Conservation (phyloP, 2,888 invertebrate genomes). For the Strigamia crassipes region DNA sequence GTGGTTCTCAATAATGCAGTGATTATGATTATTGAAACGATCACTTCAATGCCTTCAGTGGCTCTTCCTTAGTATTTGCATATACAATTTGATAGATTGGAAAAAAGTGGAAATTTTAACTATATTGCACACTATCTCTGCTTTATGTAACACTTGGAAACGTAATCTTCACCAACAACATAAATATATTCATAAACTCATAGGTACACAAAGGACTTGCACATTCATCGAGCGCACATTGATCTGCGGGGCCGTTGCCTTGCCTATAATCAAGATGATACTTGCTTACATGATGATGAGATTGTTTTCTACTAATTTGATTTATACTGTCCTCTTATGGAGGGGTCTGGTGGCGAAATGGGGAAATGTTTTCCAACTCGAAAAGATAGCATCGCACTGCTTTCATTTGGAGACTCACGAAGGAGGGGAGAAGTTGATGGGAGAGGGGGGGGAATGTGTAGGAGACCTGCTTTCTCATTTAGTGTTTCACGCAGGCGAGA, state of each 20-base stretch:
- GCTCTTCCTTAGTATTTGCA: too few relatives aligned
- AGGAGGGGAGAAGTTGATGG: background rate
- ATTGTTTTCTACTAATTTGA: conserved; percentile 32
- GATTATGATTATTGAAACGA: too few relatives aligned
- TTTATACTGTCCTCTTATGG: background rate
- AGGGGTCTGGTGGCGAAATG: conserved; percentile 10
- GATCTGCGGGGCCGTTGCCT: background rate
- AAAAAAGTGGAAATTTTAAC: background rate
- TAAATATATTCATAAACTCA: conserved; percentile 13
- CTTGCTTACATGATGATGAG: conserved; percentile 22
- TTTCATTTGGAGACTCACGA: conserved; percentile 26
- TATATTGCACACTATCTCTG: background rate
- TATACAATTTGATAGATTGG: background rate
- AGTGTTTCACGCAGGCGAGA: conserved; percentile 40
- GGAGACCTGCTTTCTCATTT: conserved; percentile 24
- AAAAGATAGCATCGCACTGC: conserved; percentile 25
- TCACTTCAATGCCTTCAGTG: too few relatives aligned
- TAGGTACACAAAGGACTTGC: conserved; percentile 6
- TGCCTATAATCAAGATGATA: conserved; percentile 5
- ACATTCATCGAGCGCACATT: conserved; percentile 6
- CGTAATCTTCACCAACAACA: background rate
- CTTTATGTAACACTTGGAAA: background rate
- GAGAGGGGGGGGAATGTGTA: background rate
- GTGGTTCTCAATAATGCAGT: too few relatives aligned
- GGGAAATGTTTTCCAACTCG: conserved; percentile 18